These are phyloP conservation scores for Hydrozoanthus gracilis DNA, from an alignment of 92 coral and sea anemone genomes.

Conservation along the genomic window DNA sequence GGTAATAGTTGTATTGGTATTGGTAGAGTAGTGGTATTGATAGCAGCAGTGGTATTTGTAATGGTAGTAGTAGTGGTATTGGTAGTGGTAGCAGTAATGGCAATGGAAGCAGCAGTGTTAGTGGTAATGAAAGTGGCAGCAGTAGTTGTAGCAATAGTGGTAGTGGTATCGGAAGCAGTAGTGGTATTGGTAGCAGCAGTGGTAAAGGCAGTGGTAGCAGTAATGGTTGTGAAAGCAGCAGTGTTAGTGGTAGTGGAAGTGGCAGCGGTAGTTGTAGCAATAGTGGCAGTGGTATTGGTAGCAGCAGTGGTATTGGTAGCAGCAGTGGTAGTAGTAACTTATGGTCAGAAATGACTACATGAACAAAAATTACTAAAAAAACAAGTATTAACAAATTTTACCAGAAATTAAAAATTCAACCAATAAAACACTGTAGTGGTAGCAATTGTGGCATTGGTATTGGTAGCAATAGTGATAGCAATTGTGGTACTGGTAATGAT, in stretches of 20 bases:
- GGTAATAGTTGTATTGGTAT: not conserved
- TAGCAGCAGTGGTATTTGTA: not conserved
- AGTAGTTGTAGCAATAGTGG: not conserved
- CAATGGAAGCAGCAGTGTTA: not conserved
- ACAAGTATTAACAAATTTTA: too few relatives aligned
- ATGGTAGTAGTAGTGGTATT: not conserved
- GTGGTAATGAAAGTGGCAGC: not conserved
- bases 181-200: not conserved
- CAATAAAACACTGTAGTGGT: too few relatives aligned
- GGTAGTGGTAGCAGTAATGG: not conserved
- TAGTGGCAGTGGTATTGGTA: not conserved
- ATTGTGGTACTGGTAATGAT: too few relatives aligned
- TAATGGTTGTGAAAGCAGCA: not conserved
- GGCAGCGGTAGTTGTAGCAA: not conserved
- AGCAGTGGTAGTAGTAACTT: not conserved
- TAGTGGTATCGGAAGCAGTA: constrained; percentile 2
- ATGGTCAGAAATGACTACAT: not conserved
- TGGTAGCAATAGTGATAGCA: too few relatives aligned
- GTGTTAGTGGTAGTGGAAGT: not conserved
- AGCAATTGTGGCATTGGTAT: too few relatives aligned
- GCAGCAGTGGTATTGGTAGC: constrained; percentile 3
- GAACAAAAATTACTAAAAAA: too few relatives aligned
- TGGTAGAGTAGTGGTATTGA: not conserved
- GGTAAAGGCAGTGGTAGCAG: not conserved
- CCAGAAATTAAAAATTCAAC: too few relatives aligned